Base-by-base conservation (phyloP, 2,888 invertebrate genomes). In the Nasonia oneida region DNA sequence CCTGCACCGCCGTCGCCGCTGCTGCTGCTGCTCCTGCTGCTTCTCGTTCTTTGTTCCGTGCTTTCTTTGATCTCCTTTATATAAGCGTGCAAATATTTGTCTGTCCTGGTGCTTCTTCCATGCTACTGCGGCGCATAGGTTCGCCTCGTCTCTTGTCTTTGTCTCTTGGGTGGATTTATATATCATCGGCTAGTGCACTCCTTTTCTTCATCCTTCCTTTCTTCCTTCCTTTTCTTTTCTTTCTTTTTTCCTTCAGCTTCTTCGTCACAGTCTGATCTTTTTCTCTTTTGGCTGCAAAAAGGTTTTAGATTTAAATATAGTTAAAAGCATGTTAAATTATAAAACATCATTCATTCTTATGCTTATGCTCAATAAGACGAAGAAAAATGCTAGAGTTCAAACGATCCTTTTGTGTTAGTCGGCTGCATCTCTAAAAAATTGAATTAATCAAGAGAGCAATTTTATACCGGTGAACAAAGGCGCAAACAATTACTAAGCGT, bases 31-130 rank as follows among this genome's bases (percentile, higher is more conserved):
- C 29, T 29, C 12, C 67, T 67, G 14, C 33, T 61, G 15, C 53
- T 53, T n/a, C 75, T 78, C 29, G 15, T 12, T 75, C 61, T 83
- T 67, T 78, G 47, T 73, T 71, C 74, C 39, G 12, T 33, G 57
- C 39, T 83, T 78, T 50, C 71, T 86, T 86, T 83, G 80, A 86
- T 83, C 79, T 84, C 78, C 39, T 82, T 78, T 84, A 83, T 79
- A 86, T 84, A 75, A 81, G 67, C 33, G 57, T 18, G 75, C 79
- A 86, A 86, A 86, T 86, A 86, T 86, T 84, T 86, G 81, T 84
- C 81, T 64, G 64, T 76, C 67, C 81, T 39, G 33, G 33, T 33
- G 85, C 39, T 42, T 18, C n/a, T 73, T 73, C 42, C 39, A 39
- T 12, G 23, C 29, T 70, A n/a, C 10, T 47, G 74, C 29, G 23